phyloP scores from a whole-genome alignment of 2,797 vertebrate genomes.

The Synanceia verrucosa region DNA sequence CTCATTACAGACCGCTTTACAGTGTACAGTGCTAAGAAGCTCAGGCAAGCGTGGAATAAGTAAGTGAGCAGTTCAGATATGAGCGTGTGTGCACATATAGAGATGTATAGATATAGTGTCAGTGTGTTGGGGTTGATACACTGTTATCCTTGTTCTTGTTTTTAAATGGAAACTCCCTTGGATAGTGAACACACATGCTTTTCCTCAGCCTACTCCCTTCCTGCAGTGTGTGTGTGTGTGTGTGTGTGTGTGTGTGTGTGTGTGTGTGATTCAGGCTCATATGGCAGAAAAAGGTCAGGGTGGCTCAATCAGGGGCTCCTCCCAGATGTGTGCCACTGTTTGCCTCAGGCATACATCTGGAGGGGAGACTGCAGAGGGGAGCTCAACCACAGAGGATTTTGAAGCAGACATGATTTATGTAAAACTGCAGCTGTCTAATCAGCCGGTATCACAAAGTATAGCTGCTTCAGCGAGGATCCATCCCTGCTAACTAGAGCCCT shows the following conservation, averaged over 20 bases:
- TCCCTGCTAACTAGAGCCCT: neutral
- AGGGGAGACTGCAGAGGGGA: slow-evolving; percentile 5
- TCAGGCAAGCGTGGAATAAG: slow-evolving; percentile 98
- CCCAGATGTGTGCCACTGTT: slow-evolving; percentile 49
- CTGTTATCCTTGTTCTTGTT: neutral
- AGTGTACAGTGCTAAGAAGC: slow-evolving; percentile 93
- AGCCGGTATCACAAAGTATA: slow-evolving; percentile 20
- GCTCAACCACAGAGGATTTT: slow-evolving; percentile 15
- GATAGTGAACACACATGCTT: neutral
- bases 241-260: neutral
- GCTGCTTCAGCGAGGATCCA: slow-evolving; percentile 4
- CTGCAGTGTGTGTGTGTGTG: slow-evolving; percentile 2
- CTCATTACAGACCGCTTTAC: slow-evolving; percentile 91
- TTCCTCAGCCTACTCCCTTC: neutral
- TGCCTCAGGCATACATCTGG: slow-evolving; percentile 52
- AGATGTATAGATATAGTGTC: neutral
- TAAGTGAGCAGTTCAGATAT: slow-evolving; percentile 78
- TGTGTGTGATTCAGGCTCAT: neutral
- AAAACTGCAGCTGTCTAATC: slow-evolving; percentile 42
- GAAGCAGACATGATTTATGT: slow-evolving; percentile 34
- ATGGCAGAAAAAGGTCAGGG: slow-evolving; percentile 28
- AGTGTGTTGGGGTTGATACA: slow-evolving; percentile 1
- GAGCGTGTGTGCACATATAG: neutral
- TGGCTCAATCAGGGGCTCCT: slow-evolving; percentile 16
- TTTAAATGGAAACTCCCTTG: neutral